These are phyloP conservation scores for Lasioglossum leucozonium DNA, from an alignment of 2,888 invertebrate genomes.

Conservation along the genomic window DNA sequence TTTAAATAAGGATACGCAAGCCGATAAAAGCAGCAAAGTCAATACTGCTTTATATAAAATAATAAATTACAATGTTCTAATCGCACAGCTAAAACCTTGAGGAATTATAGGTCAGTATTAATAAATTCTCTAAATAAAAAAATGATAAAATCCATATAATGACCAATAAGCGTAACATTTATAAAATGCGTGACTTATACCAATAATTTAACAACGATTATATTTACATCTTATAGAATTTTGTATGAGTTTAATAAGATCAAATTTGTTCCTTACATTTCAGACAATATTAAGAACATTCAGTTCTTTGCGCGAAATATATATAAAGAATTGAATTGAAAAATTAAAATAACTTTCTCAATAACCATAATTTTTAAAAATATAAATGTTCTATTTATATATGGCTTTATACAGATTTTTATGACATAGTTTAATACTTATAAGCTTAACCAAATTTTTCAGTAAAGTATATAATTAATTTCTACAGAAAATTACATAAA, in stretches of 20 bases:
- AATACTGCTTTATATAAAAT: constrained; percentile 37
- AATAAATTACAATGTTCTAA: constrained; percentile 27
- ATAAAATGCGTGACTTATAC: background rate
- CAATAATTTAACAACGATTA: background rate
- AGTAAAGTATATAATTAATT: background rate
- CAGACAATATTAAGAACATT: background rate
- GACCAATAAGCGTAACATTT: background rate
- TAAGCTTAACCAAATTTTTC: background rate
- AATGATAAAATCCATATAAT: background rate
- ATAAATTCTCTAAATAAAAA: background rate
- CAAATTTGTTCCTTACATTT: background rate
- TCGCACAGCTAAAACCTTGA: background rate
- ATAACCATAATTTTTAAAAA: background rate
- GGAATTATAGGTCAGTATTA: constrained; percentile 4
- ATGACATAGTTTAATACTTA: background rate
- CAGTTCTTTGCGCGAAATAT: background rate
- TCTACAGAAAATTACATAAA: background rate
- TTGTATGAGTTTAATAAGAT: background rate
- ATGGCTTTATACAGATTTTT: background rate
- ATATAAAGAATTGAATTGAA: background rate
- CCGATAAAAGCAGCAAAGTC: constrained; percentile 37
- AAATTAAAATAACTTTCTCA: background rate
- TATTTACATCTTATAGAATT: background rate
- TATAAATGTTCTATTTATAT: background rate
- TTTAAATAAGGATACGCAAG: constrained; percentile 51